phyloP scores from a whole-genome alignment of 2,113 vertebrate species.

The Vireo altiloquus region DNA sequence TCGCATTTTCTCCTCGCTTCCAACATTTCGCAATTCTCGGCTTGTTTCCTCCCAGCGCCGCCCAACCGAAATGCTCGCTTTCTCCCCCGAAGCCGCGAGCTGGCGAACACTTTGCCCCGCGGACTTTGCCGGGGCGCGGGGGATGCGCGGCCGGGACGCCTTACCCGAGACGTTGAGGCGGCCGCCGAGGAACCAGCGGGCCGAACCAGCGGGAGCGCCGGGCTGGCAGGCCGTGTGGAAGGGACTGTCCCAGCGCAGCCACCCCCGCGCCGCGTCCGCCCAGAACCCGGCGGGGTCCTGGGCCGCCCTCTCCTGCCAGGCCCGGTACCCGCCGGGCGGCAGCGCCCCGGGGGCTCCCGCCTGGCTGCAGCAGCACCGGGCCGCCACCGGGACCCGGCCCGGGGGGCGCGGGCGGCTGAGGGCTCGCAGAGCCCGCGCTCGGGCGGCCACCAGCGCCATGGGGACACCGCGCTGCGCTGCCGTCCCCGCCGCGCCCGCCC shows the following conservation, averaged over 20 bases:
- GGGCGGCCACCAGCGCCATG: background rate
- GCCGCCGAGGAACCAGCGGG: conserved; percentile 87
- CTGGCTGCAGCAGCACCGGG: background rate
- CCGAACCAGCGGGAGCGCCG: conserved; percentile 70
- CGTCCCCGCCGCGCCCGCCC: background rate
- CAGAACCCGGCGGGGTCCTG: conserved; percentile 81
- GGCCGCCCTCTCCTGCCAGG: conserved; percentile 71
- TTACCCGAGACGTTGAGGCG: conserved; percentile 88
- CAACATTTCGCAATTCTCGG: background rate
- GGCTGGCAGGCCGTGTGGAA: conserved; percentile 76
- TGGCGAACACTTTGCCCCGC: background rate
- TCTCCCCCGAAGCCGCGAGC: too few relatives aligned
- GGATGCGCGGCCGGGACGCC: background rate
- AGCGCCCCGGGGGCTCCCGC: background rate
- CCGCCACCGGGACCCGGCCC: background rate
- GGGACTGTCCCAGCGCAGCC: conserved; percentile 77
- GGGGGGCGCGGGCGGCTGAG: background rate
- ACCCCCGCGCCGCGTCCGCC: conserved; percentile 75
- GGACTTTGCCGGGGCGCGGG: background rate
- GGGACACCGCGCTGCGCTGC: background rate
- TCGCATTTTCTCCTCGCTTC: background rate
- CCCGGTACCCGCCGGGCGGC: conserved; percentile 52
- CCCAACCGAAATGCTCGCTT: background rate
- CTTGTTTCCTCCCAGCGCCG: background rate
- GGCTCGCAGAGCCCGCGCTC: background rate